Base-by-base conservation (phyloP, 2,888 invertebrate genomes). In the Dryobotodes eremita region DNA sequence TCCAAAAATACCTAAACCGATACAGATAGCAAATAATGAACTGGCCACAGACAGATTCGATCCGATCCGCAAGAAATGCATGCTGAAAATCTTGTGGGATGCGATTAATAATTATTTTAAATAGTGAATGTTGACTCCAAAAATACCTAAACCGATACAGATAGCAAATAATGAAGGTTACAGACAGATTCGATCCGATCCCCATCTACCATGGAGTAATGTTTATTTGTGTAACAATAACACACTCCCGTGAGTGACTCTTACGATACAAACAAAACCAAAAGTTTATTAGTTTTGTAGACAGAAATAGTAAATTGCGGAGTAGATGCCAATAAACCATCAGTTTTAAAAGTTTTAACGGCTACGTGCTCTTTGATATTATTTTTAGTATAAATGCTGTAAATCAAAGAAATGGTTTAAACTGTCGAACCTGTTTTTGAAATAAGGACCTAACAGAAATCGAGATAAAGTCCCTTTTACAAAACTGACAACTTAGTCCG, bases 271-370 rank as follows among this genome's bases (percentile, higher is more conserved):
- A n/a, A 84, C 76, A 77, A 84, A 86, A 84, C 74, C 55, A 65
- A 75, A 79, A 77, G 65, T 84, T 84, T 86, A 86, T 86, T 73
- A 66, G 83, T 77, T 72, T 66, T 17, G 75, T 68, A 74, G 76
- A 80, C 87, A 70, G 76, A 77, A 86, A 86, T 86, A 74, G 80
- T 86, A 69, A 77, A 86, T 86, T 65, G 71, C 57, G 65, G 70
- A 82, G 65, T 77, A 13, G 46, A 77, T 86, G 72, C 86, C 70
- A 86, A 84, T 73, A 83, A 84, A 77, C 72, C 46, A 78, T 64
- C 66, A 65, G 62, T 62, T 72, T 72, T 65, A 61, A 84, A 84
- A 79, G 70, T 42, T 76, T 84, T 76, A 65, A 57, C 71, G 64
- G 64, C n/a, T 70, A 50, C 31, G 23, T 42, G 42, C 13, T 68